Evolutionary conservation across 2,888 invertebrate species (phyloP).

Genomic region (Leptopterna dolabrata): DNA sequence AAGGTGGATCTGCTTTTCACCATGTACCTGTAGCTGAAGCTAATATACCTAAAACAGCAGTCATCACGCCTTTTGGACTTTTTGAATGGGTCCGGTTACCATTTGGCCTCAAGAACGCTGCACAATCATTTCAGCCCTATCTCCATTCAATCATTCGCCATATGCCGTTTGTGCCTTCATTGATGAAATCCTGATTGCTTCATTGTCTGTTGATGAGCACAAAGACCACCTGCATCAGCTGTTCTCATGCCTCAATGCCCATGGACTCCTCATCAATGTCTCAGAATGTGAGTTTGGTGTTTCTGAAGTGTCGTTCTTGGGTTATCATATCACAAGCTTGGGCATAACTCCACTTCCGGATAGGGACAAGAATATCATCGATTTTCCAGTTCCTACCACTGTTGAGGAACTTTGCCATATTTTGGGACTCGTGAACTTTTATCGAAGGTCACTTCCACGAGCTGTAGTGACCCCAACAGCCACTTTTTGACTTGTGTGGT

Average conservation of each 20-base stretch:
- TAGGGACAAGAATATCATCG: slow-evolving; percentile 64
- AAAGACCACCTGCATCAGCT: slow-evolving; percentile 56
- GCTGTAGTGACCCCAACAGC: slow-evolving; percentile 48
- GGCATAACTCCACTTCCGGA: slow-evolving; percentile 65
- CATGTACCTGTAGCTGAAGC: slow-evolving; percentile 65
- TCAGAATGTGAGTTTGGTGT: slow-evolving; percentile 65
- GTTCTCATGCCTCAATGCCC: slow-evolving; percentile 61
- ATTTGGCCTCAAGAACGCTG: slow-evolving; percentile 61
- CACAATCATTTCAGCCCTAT: slow-evolving; percentile 63
- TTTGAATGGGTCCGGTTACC: slow-evolving; percentile 60
- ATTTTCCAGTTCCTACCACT: slow-evolving; percentile 59
- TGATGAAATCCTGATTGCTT: slow-evolving; percentile 62
- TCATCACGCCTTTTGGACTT: slow-evolving; percentile 49
- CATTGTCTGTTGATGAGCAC: slow-evolving; percentile 60
- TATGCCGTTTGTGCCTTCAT: slow-evolving; percentile 60
- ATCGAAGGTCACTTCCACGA: slow-evolving; percentile 53
- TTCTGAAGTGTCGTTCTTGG: slow-evolving; percentile 62
- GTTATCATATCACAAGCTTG: slow-evolving; percentile 59
- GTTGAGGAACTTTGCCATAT: slow-evolving; percentile 55
- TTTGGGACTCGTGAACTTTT: slow-evolving; percentile 59
- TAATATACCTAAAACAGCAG: slow-evolving; percentile 58
- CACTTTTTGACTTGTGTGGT: slow-evolving; percentile 27
- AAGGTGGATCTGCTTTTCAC: slow-evolving; percentile 63
- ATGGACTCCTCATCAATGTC: slow-evolving; percentile 64
- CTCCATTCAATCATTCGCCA: slow-evolving; percentile 61